Evolutionary conservation across 2,113 vertebrate genomes (phyloP).

Genomic region (Atrichornis clamosus): DNA sequence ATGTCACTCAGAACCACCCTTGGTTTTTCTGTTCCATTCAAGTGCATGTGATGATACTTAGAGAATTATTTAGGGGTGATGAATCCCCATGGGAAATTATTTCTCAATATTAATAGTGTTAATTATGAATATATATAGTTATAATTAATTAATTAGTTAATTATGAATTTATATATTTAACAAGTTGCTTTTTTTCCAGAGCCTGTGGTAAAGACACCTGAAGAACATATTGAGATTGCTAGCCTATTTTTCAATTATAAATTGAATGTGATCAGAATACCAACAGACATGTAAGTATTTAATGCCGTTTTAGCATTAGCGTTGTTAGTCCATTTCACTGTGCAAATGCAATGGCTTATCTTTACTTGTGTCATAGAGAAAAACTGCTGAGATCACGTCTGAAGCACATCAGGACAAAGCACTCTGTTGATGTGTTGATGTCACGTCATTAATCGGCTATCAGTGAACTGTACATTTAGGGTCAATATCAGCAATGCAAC

Average conservation of each 20-base stretch:
- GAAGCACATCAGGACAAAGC: background rate
- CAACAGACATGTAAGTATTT: slow-evolving; percentile 69
- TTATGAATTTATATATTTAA: background rate
- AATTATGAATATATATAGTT: no score
- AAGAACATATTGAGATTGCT: slow-evolving; percentile 75
- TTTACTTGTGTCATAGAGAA: background rate
- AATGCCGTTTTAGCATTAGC: background rate
- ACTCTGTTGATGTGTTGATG: background rate
- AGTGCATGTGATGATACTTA: background rate
- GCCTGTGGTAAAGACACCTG: slow-evolving; percentile 51
- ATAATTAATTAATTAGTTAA: no score
- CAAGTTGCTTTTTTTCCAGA: slow-evolving; percentile 46
- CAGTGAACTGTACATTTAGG: background rate
- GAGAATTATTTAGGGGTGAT: background rate
- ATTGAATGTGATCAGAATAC: slow-evolving; percentile 50
- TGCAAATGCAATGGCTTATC: background rate
- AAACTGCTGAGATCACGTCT: background rate
- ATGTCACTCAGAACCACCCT: background rate
- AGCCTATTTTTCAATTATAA: slow-evolving; percentile 75
- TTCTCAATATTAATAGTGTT: background rate
- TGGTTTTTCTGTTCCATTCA: background rate
- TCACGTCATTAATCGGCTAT: background rate
- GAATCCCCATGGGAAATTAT: background rate
- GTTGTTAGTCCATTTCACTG: background rate
- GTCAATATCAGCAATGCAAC: background rate